Percentiles rank a stretch among this genome's conserved stretches.
Evolutionary conservation across 2,113 vertebrate species (phyloP).

Genomic region (western clawed frog (Xenopus tropicalis)): DNA sequence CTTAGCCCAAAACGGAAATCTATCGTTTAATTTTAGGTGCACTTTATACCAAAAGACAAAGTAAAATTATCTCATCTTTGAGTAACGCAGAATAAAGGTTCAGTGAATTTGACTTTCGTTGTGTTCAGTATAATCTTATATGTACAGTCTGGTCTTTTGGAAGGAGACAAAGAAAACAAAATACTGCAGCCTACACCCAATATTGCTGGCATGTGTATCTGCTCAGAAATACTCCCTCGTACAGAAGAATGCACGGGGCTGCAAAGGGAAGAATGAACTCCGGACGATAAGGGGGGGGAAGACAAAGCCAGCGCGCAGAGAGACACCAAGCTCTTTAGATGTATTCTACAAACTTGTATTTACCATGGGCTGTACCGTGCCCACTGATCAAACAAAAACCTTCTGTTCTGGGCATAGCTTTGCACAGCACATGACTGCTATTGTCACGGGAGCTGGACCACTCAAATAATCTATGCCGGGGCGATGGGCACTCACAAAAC

Average conservation of each 20-base stretch:
- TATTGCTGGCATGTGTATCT: background rate
- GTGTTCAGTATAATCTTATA: too few relatives aligned
- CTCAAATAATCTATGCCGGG: too few relatives aligned
- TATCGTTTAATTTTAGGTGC: too few relatives aligned
- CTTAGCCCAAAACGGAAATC: too few relatives aligned
- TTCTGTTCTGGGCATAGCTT: slow-evolving; percentile 12
- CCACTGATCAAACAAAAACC: background rate
- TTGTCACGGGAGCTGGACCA: background rate
- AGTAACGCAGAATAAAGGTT: too few relatives aligned
- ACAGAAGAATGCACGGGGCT: background rate
- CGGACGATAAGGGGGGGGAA: slow-evolving; percentile 1
- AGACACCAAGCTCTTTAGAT: background rate
- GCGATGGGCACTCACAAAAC: too few relatives aligned
- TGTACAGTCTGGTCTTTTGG: background rate
- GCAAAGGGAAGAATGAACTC: background rate
- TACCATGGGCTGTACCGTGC: slow-evolving; percentile 6
- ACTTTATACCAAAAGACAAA: too few relatives aligned
- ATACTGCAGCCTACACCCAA: slow-evolving; percentile 13
- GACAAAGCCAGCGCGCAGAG: slow-evolving; percentile 16
- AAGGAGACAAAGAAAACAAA: slow-evolving; percentile 2
- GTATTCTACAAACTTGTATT: slow-evolving; percentile 1
- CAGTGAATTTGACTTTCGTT: too few relatives aligned
- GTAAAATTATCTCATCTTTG: too few relatives aligned
- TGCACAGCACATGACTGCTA: slow-evolving; percentile 12
- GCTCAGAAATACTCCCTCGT: slow-evolving; percentile 9